Base-by-base conservation (phyloP, 2,888 invertebrate species). In the Panorpa germanica region DNA sequence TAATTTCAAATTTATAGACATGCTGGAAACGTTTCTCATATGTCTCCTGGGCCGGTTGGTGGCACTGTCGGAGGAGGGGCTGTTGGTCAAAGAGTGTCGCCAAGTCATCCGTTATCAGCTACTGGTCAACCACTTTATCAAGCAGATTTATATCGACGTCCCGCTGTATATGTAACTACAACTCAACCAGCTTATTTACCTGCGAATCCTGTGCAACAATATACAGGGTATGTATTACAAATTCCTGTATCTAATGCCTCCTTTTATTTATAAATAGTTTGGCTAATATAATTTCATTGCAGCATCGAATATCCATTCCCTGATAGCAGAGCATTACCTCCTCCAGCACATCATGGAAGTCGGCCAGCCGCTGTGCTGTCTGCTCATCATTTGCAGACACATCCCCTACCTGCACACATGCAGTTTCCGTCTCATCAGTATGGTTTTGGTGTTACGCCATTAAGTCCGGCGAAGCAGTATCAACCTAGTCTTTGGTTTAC, bases 371-470 rank as follows among this genome's bases (percentile, higher is more conserved):
- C 33, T 15, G 61, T 69, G 41, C 50, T 69, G 49, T 63, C 67
- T 27, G 61, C 64, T 39, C 67, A 75, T 53, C 57, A 65, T 23
- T 55, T 60, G 41, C 65, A 77, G 36, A 65, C 70, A 28, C 80
- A 81, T 53, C 78, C 80, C 25, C 54, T 81, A 44, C 81, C 81
- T 36, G 81, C 81, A 6, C 82, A 83, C 50, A 70, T 81, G 53
- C 80, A 77, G 49, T 77, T 75, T 46, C 70, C 72, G 33, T 64
- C 70, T 15, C 70, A 71, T 41, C 69, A 68, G 44, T 65, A 53
- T 44, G 56, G 55, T 44, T 55, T 55, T 44, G 55, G 52, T 38
- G 17, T 12, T 11, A 26, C 26, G 19, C 55, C 56, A 27, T 39
- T 56, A 22, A 55, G 56, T 47, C 55, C 56, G 35, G 55, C 53